Base-by-base conservation (phyloP, 2,797 vertebrate species). In the Muraenolepis orangiensis region DNA sequence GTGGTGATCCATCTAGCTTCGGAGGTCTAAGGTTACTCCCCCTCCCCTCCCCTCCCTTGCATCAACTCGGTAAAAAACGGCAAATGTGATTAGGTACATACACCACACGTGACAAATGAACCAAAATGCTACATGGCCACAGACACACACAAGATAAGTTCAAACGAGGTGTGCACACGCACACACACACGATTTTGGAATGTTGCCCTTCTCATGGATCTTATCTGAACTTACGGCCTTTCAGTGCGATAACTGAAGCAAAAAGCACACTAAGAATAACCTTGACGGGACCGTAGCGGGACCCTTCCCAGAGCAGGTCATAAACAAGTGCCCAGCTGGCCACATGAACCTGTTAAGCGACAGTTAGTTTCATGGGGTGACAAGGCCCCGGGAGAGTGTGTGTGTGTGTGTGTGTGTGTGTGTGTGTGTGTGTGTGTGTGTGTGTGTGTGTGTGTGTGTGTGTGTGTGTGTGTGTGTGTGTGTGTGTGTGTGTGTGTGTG, bases 321-420 rank as follows among this genome's bases (percentile, higher is more conserved):
- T 32, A 80, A 81, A 79, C 69, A 72, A 20, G 42, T 30, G 23
- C 42, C 30, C 66, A 76, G 73, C 71, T 78, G 71, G 13, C 10
- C 23, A 30, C 42, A 23, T 66, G 26, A 67, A 69, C 6, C 1
- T 6, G 68, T 4, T 0, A 6, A 57, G n/a, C 29, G 69, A 36
- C 28, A 3, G 6, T n/a, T 66, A 32, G 29, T 64, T 16, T 42
- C 20, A 64, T 64, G 38, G 57, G 57, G 57, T 26, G 57, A 8
- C n/a, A 23, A 23, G 57, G 57, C 57, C 26, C 23, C 2, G 57
- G 57, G n/a, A 18, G 20, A 18, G 57, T 8, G 31, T 26, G 28
- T 29, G 72, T 26, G 69, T 75, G 42, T 69, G n/a, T 23, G 38
- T 46, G 40, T 51, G 40, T 51, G 40, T 64, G 57, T 11, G n/a